Percentiles rank a stretch among this genome's conserved stretches.
phyloP scores from a whole-genome alignment of 1,140 invertebrate genomes.

The Cherax destructor region DNA sequence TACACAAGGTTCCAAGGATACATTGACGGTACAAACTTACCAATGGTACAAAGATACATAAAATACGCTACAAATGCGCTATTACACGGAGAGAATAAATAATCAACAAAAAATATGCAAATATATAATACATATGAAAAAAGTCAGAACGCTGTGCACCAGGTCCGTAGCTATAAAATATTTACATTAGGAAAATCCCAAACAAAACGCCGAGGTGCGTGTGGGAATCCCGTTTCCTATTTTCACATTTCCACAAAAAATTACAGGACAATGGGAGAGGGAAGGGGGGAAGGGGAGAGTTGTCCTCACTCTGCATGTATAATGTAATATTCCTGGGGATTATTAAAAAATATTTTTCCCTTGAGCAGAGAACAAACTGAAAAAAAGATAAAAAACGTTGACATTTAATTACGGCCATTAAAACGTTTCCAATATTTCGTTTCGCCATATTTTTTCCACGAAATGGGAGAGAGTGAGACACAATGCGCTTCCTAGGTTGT shows the following conservation, averaged over 20 bases:
- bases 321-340: slow-evolving; percentile 22
- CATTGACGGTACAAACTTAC: no score
- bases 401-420: background rate
- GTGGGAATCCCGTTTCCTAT: background rate
- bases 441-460: background rate
- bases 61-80: no score
- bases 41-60: no score
- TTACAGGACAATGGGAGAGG: background rate
- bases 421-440: slow-evolving; percentile 13
- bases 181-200: background rate
- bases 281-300: background rate
- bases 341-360: slow-evolving; percentile 7
- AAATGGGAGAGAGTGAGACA: background rate
- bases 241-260: slow-evolving; percentile 12
- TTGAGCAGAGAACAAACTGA: background rate
- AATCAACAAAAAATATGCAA: background rate
- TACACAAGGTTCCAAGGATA: no score
- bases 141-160: background rate
- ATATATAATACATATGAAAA: background rate
- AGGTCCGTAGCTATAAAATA: background rate
- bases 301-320: slow-evolving; percentile 28
- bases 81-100: no score
- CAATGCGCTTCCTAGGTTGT: no score
- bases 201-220: background rate
- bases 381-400: background rate